phyloP scores from a whole-genome alignment of 1,140 invertebrate species.

The Apocrypta bakeri region DNA sequence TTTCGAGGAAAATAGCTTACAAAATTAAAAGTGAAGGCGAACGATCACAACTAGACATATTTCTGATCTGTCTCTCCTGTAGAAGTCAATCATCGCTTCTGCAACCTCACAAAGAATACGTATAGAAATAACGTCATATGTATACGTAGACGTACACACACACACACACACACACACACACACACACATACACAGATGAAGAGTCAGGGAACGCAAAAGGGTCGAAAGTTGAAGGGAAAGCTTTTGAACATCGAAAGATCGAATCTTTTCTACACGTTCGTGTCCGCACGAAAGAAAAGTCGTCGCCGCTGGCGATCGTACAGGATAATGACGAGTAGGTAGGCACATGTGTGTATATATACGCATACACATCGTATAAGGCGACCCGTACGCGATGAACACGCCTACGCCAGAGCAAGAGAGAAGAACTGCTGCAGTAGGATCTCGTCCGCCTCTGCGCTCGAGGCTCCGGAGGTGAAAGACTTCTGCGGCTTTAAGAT shows the following conservation, averaged over 20 bases:
- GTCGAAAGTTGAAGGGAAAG: background rate
- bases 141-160: too few species aligned
- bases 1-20: too few species aligned
- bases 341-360: background rate
- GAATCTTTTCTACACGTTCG: too few species aligned
- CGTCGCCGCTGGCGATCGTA: background rate
- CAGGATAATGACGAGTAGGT: background rate
- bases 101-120: too few species aligned
- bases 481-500: background rate
- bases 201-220: too few species aligned
- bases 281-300: background rate
- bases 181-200: too few species aligned
- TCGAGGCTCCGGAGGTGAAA: background rate
- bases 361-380: background rate
- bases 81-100: too few species aligned
- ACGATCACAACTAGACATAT: too few species aligned
- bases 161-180: too few species aligned
- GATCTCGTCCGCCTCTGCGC: conserved; percentile 15
- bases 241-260: background rate
- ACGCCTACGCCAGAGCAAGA: background rate
- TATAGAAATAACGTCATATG: too few species aligned
- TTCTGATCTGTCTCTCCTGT: too few species aligned
- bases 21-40: too few species aligned
- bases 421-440: background rate
- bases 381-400: background rate